Percentiles rank a stretch among this genome's conserved stretches.
Conservation (phyloP, 2,888 invertebrate genomes). For the Drosophila testacea region DNA sequence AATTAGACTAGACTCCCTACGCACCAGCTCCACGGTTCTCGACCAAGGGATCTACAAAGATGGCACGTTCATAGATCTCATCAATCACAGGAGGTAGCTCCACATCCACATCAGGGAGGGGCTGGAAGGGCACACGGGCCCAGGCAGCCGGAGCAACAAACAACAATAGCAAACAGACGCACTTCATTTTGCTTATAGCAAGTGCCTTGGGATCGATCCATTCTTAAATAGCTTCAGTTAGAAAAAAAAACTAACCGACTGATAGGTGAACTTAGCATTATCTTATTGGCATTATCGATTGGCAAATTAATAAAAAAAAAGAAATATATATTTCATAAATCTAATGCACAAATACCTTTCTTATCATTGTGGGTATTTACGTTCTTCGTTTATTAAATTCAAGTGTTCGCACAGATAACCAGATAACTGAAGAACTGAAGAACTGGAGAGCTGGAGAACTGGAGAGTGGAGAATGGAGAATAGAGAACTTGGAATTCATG, state of each 20-base stretch:
- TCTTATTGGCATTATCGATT: slow-evolving; percentile 25
- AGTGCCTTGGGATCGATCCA: slow-evolving; percentile 9
- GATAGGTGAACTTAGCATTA: slow-evolving; percentile 26
- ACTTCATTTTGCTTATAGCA: slow-evolving; percentile 70
- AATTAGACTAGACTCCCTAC: not conserved
- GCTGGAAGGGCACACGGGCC: slow-evolving; percentile 52
- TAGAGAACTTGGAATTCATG: not conserved
- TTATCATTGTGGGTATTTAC: slow-evolving; percentile 37
- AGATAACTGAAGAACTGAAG: not conserved
- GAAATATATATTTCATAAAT: slow-evolving; percentile 24
- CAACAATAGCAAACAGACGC: slow-evolving; percentile 55
- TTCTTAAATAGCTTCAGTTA: slow-evolving; percentile 59
- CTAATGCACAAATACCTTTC: slow-evolving; percentile 16
- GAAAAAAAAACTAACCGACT: not conserved
- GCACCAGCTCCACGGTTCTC: slow-evolving; percentile 68
- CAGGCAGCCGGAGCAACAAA: slow-evolving; percentile 48
- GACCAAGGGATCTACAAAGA: slow-evolving; percentile 33
- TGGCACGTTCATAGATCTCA: slow-evolving; percentile 48
- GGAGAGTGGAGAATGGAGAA: not conserved
- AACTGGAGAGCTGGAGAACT: not conserved
- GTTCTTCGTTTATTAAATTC: slow-evolving; percentile 27
- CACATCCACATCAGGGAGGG: slow-evolving; percentile 54
- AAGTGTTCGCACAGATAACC: slow-evolving; percentile 33
- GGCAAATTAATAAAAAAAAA: slow-evolving; percentile 59
- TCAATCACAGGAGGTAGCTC: slow-evolving; percentile 56